Evolutionary conservation across 2,888 invertebrate species (phyloP).

Genomic region (Fabriciana adippe): DNA sequence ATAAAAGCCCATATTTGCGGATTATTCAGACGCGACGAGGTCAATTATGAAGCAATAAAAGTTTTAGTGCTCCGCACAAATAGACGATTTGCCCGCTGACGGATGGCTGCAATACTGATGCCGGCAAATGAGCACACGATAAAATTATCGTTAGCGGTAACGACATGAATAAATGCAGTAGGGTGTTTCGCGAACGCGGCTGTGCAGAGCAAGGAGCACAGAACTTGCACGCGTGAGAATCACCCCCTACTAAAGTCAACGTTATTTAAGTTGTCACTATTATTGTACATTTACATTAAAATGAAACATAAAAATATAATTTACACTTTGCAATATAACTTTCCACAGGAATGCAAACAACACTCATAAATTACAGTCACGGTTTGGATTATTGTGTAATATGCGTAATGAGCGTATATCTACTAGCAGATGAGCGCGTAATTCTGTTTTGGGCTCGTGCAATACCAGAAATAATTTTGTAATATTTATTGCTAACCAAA

Average conservation of each 20-base stretch:
- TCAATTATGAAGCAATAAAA: constrained; percentile 80
- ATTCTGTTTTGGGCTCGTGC: constrained; percentile 57
- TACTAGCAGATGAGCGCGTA: constrained; percentile 48
- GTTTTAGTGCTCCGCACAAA: constrained; percentile 80
- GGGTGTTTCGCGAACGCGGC: constrained; percentile 67
- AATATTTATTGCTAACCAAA: constrained; percentile 33
- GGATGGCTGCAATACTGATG: constrained; percentile 78
- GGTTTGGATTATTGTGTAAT: constrained; percentile 45
- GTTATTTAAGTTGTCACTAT: too few species aligned
- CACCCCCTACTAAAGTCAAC: too few species aligned
- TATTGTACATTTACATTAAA: not conserved
- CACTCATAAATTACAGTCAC: constrained; percentile 42
- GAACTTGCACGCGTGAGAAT: constrained; percentile 27
- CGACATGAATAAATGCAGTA: constrained; percentile 84
- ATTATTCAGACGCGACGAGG: constrained; percentile 64
- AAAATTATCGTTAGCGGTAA: constrained; percentile 84
- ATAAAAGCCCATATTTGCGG: constrained; percentile 39
- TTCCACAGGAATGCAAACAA: constrained; percentile 18
- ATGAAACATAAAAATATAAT: not conserved
- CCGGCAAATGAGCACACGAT: constrained; percentile 83
- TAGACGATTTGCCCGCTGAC: constrained; percentile 79
- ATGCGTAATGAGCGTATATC: constrained; percentile 45
- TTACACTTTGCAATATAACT: not conserved
- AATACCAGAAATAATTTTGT: constrained; percentile 55
- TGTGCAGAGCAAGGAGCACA: constrained; percentile 49